phyloP scores from a whole-genome alignment of 2,888 invertebrate species.

The Parochlus steinenii region DNA sequence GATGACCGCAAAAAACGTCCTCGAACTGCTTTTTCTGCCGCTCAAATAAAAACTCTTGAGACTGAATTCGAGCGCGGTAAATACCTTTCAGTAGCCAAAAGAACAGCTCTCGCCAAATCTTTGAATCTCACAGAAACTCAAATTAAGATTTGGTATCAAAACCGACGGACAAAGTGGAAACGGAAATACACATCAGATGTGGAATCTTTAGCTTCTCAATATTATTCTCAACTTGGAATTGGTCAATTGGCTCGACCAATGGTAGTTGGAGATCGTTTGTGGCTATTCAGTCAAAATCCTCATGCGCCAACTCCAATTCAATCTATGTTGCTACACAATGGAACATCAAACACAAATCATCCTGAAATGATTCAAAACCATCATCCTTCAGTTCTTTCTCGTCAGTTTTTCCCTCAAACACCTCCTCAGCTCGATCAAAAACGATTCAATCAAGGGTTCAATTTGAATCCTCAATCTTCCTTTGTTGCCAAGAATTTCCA shows the following conservation, averaged over 20 bases:
- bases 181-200: constrained; percentile 84
- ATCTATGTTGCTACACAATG: constrained; percentile 28
- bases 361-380: constrained; percentile 12
- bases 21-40: constrained; percentile 77
- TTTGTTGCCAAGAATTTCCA: too few species aligned
- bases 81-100: constrained; percentile 75
- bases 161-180: constrained; percentile 84
- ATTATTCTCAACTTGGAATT: constrained; percentile 73
- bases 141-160: constrained; percentile 94
- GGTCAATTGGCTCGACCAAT: constrained; percentile 58
- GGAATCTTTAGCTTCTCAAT: constrained; percentile 76
- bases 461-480: too few species aligned
- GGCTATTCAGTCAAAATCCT: constrained; percentile 42
- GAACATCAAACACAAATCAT: too few species aligned
- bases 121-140: constrained; percentile 79
- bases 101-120: constrained; percentile 66
- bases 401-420: too few species aligned
- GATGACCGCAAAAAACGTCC: constrained; percentile 64
- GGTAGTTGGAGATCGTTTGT: constrained; percentile 74
- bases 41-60: constrained; percentile 79
- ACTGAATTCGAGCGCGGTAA: constrained; percentile 82
- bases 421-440: too few species aligned
- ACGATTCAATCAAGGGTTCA: too few species aligned
- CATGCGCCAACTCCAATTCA: constrained; percentile 28
- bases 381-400: constrained; percentile 2